phyloP scores from a whole-genome alignment of 2,113 vertebrate genomes.

The Vanacampus margaritifer region DNA sequence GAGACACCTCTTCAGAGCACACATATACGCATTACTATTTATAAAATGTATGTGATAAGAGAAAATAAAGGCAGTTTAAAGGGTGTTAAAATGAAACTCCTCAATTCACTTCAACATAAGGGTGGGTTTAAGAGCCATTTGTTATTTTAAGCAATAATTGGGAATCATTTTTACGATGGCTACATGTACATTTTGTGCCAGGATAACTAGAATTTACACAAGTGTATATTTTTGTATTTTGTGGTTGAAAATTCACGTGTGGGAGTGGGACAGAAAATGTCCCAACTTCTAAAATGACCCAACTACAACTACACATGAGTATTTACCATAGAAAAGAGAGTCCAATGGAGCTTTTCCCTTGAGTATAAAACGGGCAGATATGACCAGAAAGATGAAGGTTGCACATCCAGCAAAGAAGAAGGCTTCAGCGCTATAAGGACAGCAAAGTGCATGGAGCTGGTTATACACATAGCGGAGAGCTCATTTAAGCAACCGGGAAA shows the following conservation, averaged over 20 bases:
- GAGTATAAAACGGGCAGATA: conserved; percentile 74
- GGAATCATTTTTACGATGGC: no score
- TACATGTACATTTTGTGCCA: background rate
- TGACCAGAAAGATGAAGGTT: conserved; percentile 74
- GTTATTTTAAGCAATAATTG: no score
- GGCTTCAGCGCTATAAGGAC: conserved; percentile 74
- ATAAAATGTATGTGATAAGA: no score
- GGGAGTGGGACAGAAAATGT: background rate
- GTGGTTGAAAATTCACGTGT: background rate
- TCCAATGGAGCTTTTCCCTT: conserved; percentile 83
- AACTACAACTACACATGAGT: background rate
- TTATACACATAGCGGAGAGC: background rate
- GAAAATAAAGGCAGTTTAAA: no score
- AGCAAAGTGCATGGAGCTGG: background rate
- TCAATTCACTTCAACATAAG: no score
- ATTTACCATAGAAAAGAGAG: conserved; percentile 85
- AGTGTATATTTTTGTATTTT: background rate
- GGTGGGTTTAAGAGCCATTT: no score
- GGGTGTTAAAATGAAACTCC: no score
- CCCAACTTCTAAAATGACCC: background rate
- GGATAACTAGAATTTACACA: background rate
- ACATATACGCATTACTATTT: no score
- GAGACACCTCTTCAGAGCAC: no score
- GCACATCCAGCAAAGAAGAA: conserved; percentile 75
- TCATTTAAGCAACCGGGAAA: background rate